Conservation (phyloP, 2,888 invertebrate species). For the Metallyticus violacea region DNA sequence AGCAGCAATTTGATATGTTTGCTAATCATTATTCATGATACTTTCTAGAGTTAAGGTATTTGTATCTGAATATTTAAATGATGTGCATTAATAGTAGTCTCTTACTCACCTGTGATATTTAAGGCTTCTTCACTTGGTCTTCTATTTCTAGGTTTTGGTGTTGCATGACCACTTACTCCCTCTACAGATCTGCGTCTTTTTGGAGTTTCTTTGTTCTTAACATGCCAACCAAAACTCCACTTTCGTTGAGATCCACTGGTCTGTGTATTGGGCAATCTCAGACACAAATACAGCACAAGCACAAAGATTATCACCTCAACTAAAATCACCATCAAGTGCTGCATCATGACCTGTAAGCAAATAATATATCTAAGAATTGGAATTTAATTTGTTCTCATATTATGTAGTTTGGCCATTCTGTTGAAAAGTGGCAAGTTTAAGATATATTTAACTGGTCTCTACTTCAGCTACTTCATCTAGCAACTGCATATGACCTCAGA, state of each 20-base stretch:
- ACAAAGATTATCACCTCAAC: constrained; percentile 42
- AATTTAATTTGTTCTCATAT: too few relatives aligned
- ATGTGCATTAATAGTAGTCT: too few relatives aligned
- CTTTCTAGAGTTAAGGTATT: too few relatives aligned
- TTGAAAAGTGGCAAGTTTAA: too few relatives aligned
- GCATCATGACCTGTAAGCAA: constrained; percentile 38
- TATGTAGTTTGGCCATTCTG: too few relatives aligned
- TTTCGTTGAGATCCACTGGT: constrained; percentile 42
- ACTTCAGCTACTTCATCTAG: too few relatives aligned
- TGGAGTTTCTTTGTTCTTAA: constrained; percentile 25
- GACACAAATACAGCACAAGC: constrained; percentile 49
- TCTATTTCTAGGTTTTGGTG: constrained; percentile 50
- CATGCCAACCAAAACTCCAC: constrained; percentile 35
- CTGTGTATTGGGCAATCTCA: constrained; percentile 49
- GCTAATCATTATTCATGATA: too few relatives aligned
- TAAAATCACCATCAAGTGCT: constrained; percentile 42
- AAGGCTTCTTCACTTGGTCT: constrained; percentile 67
- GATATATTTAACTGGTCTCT: too few relatives aligned
- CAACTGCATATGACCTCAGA: too few relatives aligned
- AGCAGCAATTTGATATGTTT: too few relatives aligned
- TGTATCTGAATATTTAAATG: too few relatives aligned
- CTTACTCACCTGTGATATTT: constrained; percentile 46
- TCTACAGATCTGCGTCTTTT: constrained; percentile 49
- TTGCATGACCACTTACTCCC: constrained; percentile 52
- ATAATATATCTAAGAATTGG: too few relatives aligned